Conservation (phyloP, 2,888 invertebrate species). For the Aproaerema taeniolella region DNA sequence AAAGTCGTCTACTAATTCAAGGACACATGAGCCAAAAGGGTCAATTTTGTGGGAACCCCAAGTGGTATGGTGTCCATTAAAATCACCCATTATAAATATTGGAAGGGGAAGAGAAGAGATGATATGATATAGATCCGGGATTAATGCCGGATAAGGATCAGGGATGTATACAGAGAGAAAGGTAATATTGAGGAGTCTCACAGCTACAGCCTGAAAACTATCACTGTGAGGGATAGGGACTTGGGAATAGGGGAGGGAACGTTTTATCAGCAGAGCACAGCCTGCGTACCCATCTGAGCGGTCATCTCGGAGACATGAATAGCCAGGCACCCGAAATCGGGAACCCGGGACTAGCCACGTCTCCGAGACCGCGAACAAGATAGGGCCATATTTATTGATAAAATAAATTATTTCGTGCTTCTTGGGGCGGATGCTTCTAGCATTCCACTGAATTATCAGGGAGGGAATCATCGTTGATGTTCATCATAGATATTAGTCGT, state of each 20-base stretch:
- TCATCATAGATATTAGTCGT: background rate
- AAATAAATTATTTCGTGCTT: constrained; percentile 13
- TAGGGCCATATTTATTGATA: constrained; percentile 9
- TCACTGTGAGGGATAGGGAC: constrained; percentile 4
- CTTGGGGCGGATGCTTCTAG: constrained; percentile 15
- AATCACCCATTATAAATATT: constrained; percentile 15
- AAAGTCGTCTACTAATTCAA: constrained; percentile 3
- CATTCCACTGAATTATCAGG: constrained; percentile 19
- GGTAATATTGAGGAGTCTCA: constrained; percentile 11
- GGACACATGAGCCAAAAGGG: background rate
- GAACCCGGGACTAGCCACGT: constrained; percentile 16
- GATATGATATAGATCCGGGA: constrained; percentile 10
- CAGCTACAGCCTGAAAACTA: constrained; percentile 14
- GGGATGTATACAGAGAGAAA: constrained; percentile 17
- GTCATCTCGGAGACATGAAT: constrained; percentile 23
- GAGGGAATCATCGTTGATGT: background rate
- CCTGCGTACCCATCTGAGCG: constrained; percentile 22
- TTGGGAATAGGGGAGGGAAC: constrained; percentile 6
- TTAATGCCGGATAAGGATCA: constrained; percentile 9
- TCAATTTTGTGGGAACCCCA: constrained; percentile 3
- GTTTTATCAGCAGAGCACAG: constrained; percentile 9
- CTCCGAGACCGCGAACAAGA: constrained; percentile 18
- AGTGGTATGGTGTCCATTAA: constrained; percentile 9
- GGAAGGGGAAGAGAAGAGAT: constrained; percentile 9
- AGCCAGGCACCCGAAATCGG: constrained; percentile 16